These are phyloP conservation scores for Podotricha telesiphe DNA, from an alignment of 2,888 invertebrate species.

Conservation along the genomic window DNA sequence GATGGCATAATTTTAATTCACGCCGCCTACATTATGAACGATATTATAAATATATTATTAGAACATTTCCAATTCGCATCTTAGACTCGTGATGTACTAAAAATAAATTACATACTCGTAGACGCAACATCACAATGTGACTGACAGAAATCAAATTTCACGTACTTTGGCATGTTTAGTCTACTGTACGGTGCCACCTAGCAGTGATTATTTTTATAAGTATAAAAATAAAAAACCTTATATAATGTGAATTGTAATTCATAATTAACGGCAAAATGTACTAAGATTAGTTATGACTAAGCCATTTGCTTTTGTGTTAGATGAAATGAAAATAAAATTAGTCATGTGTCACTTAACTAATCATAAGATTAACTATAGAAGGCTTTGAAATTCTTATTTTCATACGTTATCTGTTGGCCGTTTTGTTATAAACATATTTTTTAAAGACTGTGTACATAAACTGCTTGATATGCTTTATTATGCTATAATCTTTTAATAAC, in stretches of 20 bases:
- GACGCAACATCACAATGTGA: conserved; percentile 12
- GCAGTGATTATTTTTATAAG: no score
- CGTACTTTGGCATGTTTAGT: conserved; percentile 33
- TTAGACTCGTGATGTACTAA: conserved; percentile 11
- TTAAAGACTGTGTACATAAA: background rate
- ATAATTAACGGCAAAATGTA: no score
- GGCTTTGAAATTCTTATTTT: background rate
- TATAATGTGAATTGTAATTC: no score
- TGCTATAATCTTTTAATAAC: background rate
- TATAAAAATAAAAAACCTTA: no score
- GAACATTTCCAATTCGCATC: background rate
- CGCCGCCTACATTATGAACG: background rate
- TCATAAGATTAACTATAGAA: background rate
- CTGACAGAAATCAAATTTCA: conserved; percentile 35
- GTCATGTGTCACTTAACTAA: background rate
- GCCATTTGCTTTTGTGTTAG: no score
- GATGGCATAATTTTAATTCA: background rate
- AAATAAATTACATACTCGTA: background rate
- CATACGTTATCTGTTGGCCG: background rate
- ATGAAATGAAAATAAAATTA: no score
- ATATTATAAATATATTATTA: conserved; percentile 5
- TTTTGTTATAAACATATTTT: background rate
- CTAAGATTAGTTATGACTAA: no score
- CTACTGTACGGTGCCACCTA: conserved; percentile 25
- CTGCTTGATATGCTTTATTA: background rate